Base-by-base conservation (phyloP, 2,888 invertebrate species). In the Digitonthophagus gazella region DNA sequence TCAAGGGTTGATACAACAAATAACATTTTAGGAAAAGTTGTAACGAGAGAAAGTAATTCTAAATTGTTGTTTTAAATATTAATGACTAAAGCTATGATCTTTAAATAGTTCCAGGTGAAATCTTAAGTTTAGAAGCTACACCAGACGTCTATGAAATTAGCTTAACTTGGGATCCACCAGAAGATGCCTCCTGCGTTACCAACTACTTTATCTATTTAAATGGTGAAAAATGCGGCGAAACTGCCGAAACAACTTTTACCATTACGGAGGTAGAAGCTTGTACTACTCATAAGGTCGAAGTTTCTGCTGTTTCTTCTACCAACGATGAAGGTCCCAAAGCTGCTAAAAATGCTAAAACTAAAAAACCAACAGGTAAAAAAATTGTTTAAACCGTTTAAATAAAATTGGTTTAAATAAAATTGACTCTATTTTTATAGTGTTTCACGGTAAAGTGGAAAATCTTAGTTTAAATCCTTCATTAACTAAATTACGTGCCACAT, bases 81-180 rank as follows among this genome's bases (percentile, higher is more conserved):
- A n/a, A n/a, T n/a, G n/a, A n/a, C n/a, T n/a, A n/a, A 3, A 55
- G 22, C 64, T 16, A 44, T 61, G 22, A 19, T 67, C 69, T 56
- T n/a, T n/a, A n/a, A n/a, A n/a, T 58, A 72, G 72, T 70, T 8
- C 72, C 72, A 20, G 70, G 69, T 55, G 55, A 58, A 65, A 69
- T 71, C 6, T 14, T n/a, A 20, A 58, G 70, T 64, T 16, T 71
- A 18, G 11, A 61, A 14, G 18, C 18, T 20, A 67, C 18, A 2
- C 15, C 64, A 15, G 56, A 63, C 2, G 6, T 54, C 8, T 20
- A 68, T 2, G 58, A 57, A n/a, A 55, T 70, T 11, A 54, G 8
- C 2, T 20, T 71, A 28, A 54, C 55, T 18, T 73, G 73, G 73
- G 64, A 67, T 2, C 18, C 66, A 55, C 71, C 72, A 2, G 65